phyloP scores from a whole-genome alignment of 2,888 invertebrate species.

The Stratiomys singularior region DNA sequence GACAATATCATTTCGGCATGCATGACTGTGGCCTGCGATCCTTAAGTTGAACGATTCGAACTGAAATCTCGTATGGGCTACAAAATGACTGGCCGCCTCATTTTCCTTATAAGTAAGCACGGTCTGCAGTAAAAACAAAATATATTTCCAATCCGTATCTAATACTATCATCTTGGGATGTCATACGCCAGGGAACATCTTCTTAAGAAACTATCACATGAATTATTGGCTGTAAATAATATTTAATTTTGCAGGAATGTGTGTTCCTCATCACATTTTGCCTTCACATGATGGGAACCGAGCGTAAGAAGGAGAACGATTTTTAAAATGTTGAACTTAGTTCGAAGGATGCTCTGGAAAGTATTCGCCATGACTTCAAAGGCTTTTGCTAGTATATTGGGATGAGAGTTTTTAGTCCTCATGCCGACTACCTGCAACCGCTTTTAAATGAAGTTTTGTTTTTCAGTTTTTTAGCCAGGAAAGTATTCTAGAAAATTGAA shows the following conservation, averaged over 20 bases:
- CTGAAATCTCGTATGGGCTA: not conserved
- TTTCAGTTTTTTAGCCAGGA: no score
- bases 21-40: not conserved
- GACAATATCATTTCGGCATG: not conserved
- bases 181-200: slow-evolving; percentile 16
- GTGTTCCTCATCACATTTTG: not conserved
- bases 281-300: not conserved
- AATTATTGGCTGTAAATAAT: slow-evolving; percentile 46
- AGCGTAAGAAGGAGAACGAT: no score
- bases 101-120: not conserved
- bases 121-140: slow-evolving; percentile 2
- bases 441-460: no score
- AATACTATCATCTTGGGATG: not conserved
- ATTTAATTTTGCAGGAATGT: slow-evolving; percentile 40
- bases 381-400: no score
- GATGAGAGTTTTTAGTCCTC: no score
- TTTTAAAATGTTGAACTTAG: no score
- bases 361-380: no score
- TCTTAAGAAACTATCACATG: slow-evolving; percentile 28
- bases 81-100: not conserved
- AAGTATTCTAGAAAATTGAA: no score
- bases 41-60: not conserved
- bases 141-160: slow-evolving; percentile 1
- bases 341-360: no score
- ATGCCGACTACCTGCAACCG: no score